Evolutionary conservation across 1,140 invertebrate genomes (phyloP), one percentile per base, ranked within the genome.

Genomic region (Ooceraea biroi): DNA sequence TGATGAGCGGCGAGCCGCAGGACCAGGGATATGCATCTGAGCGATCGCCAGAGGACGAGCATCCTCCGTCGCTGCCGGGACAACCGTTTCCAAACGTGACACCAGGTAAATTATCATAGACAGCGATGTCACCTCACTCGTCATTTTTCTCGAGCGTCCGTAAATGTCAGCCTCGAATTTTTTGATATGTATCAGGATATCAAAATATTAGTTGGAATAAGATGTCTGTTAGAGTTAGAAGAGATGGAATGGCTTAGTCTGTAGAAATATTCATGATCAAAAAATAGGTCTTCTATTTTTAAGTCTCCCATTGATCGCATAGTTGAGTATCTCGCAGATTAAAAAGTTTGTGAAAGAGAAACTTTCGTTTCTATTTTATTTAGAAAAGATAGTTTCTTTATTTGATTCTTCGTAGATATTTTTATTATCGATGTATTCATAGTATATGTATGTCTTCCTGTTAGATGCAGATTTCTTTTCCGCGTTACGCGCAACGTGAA

Each of bases 11-110:
- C 69, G 95, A 95, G 44, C 95, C 96, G 30, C 96, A 96, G 91
- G 96, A 97, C 93, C 96, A 97, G 90, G 97, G 97, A 50, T 97
- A 97, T 91, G 96, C 96, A 2, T 97, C 96, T 0, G 96, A 97
- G 90, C 94, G 97, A n/a, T 97, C 96, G 0, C 97, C 96, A 0
- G 97, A 97, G 92, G 97, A 97, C 63, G 96, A 97, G 90, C 96
- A 96, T 93, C 96, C 96, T 3, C 96, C 96, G 0, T 95, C 96
- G 52, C 92, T 96, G 36, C 96, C 96, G 7, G 95, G 91, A 60
- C 91, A 92, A 63, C 89, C 90, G 3, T 92, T 94, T 89, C 89
- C 92, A 0, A 91, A 86, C 65, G 76, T 90, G 17, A 92, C 91
- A 30, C 90, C 91, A 57, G 94, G 94, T 94, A 82, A 92, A 89